Evolutionary conservation across 2,113 vertebrate species (phyloP), one percentile per base, ranked within the genome.

Genomic region (Rhinopomastus cyanomelas): DNA sequence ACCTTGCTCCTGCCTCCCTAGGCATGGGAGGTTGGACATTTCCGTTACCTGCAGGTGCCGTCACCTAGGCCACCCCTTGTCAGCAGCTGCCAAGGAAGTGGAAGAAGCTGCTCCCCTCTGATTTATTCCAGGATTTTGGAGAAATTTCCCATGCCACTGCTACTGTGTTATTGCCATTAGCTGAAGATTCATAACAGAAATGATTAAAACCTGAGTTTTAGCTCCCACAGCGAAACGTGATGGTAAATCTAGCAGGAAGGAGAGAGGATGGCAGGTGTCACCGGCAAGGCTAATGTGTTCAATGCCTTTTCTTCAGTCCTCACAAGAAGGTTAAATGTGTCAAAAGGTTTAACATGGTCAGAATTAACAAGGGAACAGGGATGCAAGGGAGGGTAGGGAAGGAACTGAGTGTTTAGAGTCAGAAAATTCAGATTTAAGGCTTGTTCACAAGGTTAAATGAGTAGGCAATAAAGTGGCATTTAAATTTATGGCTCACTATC

Each of bases 381-480:
- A 48, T 30, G 14, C 42, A 66, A 80, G 11, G 48, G 22, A 56
- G 23, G 48, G 16, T 8, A 64, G n/a, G 42, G 48, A 82, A 60
- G 29, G 52, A 90, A 52, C 5, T 8, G 36, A 44, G 32, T 71
- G 61, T 49, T 82, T 73, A 82, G 79, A 48, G 69, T 55, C 49
- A 55, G 78, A 65, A 84, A 82, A 85, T 55, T 73, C 59, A 73
- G 62, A 80, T 74, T 66, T 82, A 52, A 87, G 29, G n/a, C 34
- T 48, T 80, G 67, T 82, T 85, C 92, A 59, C 37, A 55, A 89
- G 88, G 59, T 90, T 57, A 76, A 95, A 85, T 89, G 48, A 71
- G 26, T 42, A 51, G 66, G 46, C 81, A 79, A 76, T 90, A 86
- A 85, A 32, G 30, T 42, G 48, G 56, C 48, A 77, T 87, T 89